Evolutionary conservation across 2,888 invertebrate species (phyloP), one percentile per base, ranked within the genome.

Genomic region (Pristionchus maxplancki): DNA sequence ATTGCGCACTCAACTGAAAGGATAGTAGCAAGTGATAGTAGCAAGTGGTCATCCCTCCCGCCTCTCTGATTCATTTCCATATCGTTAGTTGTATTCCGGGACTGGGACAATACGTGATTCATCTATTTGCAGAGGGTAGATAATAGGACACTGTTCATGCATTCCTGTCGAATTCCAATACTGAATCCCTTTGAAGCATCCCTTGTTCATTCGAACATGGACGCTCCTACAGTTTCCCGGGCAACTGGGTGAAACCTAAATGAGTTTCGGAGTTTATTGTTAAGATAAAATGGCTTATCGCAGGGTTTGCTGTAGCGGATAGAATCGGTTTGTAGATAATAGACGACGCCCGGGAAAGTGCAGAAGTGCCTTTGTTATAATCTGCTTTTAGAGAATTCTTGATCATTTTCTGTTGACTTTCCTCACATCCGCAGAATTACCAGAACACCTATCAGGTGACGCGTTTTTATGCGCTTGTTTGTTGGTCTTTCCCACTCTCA

Each of bases 61-160:
- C 24, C 20, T 67, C 20, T 37, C 8, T 71, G 71, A 71, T 71
- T 71, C 71, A 71, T 71, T 71, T 37, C 71, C 71, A 71, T 71
- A 71, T 71, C 71, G 20, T 71, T 20, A 71, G 71, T 71, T 24
- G 37, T 71, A 71, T 71, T 71, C 34, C 71, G 37, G 37, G 71
- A 37, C 71, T 9, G 24, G 13, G 37, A n/a, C n/a, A n/a, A n/a
- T 31, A 15, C 31, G 64, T 71, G 71, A 71, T 71, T 71, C 71
- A 71, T 71, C 71, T 71, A 37, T 71, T 71, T 71, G 71, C 37
- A 24, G 34, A 71, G 37, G 6, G 53, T 15, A 71, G 71, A 71
- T 71, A 71, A 71, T 71, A 71, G 71, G 71, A 9, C 24, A 71
- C 0, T 15, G 58, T 58, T 58, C 58, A 58, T 24, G 58, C 58